A percentile compares a stretch with the other conserved stretches of the same genome.
Evolutionary conservation across 2,888 invertebrate species (phyloP).

Genomic region (Dusona sp.): DNA sequence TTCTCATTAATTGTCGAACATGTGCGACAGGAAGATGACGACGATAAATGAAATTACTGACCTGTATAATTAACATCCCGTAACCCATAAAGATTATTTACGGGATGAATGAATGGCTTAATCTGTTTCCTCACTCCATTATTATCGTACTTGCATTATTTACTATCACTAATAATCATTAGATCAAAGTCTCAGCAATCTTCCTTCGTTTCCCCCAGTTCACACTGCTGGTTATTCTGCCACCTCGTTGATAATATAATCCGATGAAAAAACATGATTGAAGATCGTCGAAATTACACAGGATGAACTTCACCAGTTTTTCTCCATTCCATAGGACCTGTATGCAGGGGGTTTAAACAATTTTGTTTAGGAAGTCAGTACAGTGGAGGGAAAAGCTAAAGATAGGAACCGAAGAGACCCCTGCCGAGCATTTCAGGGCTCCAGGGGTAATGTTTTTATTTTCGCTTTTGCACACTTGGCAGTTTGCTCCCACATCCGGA

Average conservation of each 20-base stretch:
- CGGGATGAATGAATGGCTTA: conserved; percentile 30
- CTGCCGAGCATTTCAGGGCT: conserved; percentile 49
- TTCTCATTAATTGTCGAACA: background rate
- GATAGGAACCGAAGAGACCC: conserved; percentile 24
- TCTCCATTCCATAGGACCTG: background rate
- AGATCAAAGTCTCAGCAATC: conserved; percentile 26
- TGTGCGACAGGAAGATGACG: background rate
- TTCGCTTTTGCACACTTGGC: conserved; percentile 30
- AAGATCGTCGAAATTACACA: background rate
- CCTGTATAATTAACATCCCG: conserved; percentile 43
- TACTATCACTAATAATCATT: conserved; percentile 53
- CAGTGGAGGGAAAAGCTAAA: conserved; percentile 41
- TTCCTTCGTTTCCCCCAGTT: background rate
- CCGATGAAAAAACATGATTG: conserved; percentile 26
- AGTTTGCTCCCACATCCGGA: conserved; percentile 14
- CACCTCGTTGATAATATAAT: conserved; percentile 11
- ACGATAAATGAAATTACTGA: conserved; percentile 54
- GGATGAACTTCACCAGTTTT: background rate
- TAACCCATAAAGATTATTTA: conserved; percentile 49
- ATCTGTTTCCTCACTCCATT: conserved; percentile 12
- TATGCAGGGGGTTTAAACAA: conserved; percentile 21
- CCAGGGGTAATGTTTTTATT: conserved; percentile 10
- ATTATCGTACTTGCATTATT: conserved; percentile 40
- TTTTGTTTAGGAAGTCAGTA: conserved; percentile 19
- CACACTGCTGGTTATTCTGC: background rate